Base-by-base conservation (phyloP, 35 echinoderm and acorn worm species). In the Apostichopus parvimensis region DNA sequence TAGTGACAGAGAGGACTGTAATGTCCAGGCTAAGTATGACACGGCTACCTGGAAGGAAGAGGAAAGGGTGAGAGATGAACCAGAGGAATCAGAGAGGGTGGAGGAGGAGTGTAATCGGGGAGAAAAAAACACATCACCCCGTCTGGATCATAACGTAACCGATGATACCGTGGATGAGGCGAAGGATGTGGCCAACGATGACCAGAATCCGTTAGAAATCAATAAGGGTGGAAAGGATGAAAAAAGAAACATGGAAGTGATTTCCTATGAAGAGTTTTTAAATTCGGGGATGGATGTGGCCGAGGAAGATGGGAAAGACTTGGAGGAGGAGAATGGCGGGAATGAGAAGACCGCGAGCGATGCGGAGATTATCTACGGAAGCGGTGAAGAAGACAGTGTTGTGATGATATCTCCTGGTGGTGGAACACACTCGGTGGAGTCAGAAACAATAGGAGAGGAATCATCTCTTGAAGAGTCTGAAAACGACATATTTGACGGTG, bases 221-320 rank as follows among this genome's bases (percentile, higher is more conserved):
- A 8, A 56, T 6, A 5, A 82, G 55, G 15, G 18, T 26, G 56
- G 9, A 17, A 57, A 55, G 56, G 85, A 53, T 53, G 12, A 28
- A 8, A 53, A 52, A 17, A 8, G 60, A 4, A 68, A 88, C 9
- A 17, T 68, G 8, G 86, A 72, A 73, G 61, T 88, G 8, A 88
- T 88, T 66, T 88, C 86, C 10, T 88, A 88, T 88, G 61, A 68
- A 88, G 86, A 88, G 25, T 88, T 88, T 66, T 64, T 88, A 7
- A 88, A 88, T 75, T 72, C 61, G 14, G 20, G 7, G 9, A 53
- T 71, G 23, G 62, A 88, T 72, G 85, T 28, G 22, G 24, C 57
- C 20, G 85, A 62, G 21, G 12, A 71, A 66, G n/a, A 59, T 24
- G 8, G 20, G 25, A 71, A 64, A 10, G 9, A 20, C 2, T 23